These are phyloP conservation scores for Cantharis lateralis DNA, from an alignment of 2,888 invertebrate species.

Conservation along the genomic window DNA sequence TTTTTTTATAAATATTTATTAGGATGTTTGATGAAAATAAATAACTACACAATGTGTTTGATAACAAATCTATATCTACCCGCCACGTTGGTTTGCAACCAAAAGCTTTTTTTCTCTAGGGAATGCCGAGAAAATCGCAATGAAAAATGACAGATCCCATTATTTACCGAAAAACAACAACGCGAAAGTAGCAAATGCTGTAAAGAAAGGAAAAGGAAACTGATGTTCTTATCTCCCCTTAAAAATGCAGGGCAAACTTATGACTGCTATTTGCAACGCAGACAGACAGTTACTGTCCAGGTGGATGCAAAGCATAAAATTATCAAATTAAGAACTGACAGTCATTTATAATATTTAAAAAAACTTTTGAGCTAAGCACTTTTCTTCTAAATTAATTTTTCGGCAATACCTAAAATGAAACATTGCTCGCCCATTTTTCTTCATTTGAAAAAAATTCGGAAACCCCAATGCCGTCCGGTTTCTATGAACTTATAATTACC, in stretches of 20 bases:
- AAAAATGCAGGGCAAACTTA: constrained; percentile 37
- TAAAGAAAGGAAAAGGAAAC: constrained; percentile 52
- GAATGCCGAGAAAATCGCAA: constrained; percentile 49
- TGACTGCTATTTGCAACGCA: constrained; percentile 35
- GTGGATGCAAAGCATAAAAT: constrained; percentile 9
- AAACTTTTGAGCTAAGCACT: background rate
- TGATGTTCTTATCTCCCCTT: constrained; percentile 42
- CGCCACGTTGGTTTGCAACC: constrained; percentile 26
- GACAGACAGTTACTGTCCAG: constrained; percentile 23
- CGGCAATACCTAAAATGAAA: background rate
- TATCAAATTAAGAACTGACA: constrained; percentile 1
- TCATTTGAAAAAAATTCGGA: background rate
- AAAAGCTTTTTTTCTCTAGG: constrained; percentile 40
- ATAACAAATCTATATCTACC: constrained; percentile 35
- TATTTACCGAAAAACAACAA: constrained; percentile 58
- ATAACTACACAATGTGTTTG: constrained; percentile 34
- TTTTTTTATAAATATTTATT: constrained; percentile 25
- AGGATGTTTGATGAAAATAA: constrained; percentile 28
- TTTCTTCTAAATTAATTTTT: background rate
- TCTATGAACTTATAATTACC: background rate
- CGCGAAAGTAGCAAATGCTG: constrained; percentile 55
- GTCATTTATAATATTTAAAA: background rate
- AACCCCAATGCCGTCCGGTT: background rate
- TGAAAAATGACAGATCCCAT: constrained; percentile 59
- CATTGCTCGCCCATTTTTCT: background rate